These are phyloP conservation scores for Platygyra sinensis DNA, from an alignment of 64 coral and sea anemone species.

Conservation along the genomic window DNA sequence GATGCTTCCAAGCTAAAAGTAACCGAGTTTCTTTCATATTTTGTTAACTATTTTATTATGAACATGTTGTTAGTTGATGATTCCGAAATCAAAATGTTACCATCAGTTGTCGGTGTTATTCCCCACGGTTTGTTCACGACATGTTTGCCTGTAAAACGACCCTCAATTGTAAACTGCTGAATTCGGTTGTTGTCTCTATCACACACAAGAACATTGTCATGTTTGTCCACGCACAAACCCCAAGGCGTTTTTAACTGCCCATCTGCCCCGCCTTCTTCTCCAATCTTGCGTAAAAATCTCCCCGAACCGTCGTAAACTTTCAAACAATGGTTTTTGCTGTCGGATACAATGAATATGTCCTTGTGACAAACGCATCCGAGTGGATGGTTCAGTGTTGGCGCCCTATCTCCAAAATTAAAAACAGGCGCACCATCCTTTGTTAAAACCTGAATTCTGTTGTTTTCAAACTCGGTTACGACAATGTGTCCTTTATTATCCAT, in stretches of 20 bases:
- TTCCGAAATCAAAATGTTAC: no score
- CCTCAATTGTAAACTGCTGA: neutral
- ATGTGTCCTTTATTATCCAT: slow-evolving; percentile 29
- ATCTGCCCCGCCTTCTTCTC: slow-evolving; percentile 29
- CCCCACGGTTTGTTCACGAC: slow-evolving; percentile 12
- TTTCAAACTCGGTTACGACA: neutral
- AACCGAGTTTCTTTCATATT: no score
- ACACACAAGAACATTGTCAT: slow-evolving; percentile 35
- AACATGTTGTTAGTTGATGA: no score
- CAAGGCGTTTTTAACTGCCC: neutral
- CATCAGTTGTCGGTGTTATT: neutral
- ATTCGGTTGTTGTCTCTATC: neutral
- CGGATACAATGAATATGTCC: slow-evolving; percentile 42
- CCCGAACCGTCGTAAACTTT: slow-evolving; percentile 45
- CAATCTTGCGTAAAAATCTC: slow-evolving; percentile 41
- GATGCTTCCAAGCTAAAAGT: no score
- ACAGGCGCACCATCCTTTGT: slow-evolving; percentile 25
- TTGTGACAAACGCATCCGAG: neutral
- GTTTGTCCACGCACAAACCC: slow-evolving; percentile 39
- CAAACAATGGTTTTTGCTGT: neutral
- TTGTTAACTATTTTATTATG: no score
- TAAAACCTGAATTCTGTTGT: slow-evolving; percentile 33
- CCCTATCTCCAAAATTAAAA: slow-evolving; percentile 12
- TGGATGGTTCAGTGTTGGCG: neutral
- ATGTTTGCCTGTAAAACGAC: neutral